Evolutionary conservation across 2,113 vertebrate genomes (phyloP), one percentile per base, ranked within the genome.

Genomic region (Oncorhynchus nerka): DNA sequence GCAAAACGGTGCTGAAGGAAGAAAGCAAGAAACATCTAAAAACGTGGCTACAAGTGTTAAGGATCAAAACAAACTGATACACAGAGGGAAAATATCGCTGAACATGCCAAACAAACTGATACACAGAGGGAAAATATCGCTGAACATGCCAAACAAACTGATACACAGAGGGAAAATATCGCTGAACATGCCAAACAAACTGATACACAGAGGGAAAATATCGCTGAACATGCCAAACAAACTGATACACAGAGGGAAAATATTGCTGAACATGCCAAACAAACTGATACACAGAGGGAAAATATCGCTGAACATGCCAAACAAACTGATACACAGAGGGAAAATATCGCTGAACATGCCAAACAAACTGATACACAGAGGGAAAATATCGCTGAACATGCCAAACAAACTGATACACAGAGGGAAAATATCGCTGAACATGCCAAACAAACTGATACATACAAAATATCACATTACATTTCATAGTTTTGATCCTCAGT

Each of bases 401-500:
- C 57, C 4, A 61, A 6, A 61, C 57, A 61, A 19, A 61, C 57
- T n/a, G n/a, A 62, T 22, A 22, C 59, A 62, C n/a, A 49, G 51
- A n/a, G 5, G 8, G 55, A 34, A 73, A 34, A 62, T n/a, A 49
- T 45, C 5, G 12, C 30, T 65, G 61, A 4, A 62, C 59, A 62
- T 16, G 8, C 59, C 5, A 62, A 4, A 45, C 26, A 9, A 20
- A 68, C 1, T 59, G 12, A 67, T 22, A 30, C 19, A 57, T 24
- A 34, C 4, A 39, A 62, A 75, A 65, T n/a, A 49, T 45, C 5
- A 57, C 28, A 0, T 2, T 94, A 99, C 98, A 99, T 95, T 78
- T 97, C 93, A 30, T 99, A 99, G 90, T 99, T 99, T 82, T 99
- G 98, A 87, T 99, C 97, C 83, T 99, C 98, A 0, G 97, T 98